Conservation (phyloP, 2,888 invertebrate species). For the Scaeva pyrastri region DNA sequence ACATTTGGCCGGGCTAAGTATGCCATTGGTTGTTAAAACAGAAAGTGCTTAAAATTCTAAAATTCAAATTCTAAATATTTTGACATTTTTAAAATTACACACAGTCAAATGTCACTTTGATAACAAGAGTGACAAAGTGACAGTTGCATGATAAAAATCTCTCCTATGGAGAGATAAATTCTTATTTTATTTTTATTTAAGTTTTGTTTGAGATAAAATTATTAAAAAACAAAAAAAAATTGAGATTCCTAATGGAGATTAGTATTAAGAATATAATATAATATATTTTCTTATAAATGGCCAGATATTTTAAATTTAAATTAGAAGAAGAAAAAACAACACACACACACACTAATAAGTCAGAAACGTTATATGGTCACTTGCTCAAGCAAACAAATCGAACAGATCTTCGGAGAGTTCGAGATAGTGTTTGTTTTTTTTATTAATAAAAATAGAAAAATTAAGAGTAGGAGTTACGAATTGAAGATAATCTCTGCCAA, state of each 20-base stretch:
- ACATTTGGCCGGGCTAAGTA: constrained; percentile 77
- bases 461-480: constrained; percentile 45
- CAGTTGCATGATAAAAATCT: constrained; percentile 58
- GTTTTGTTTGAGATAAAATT: constrained; percentile 46
- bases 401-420: constrained; percentile 32
- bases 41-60: constrained; percentile 82
- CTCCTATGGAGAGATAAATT: constrained; percentile 70
- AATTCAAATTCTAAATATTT: constrained; percentile 12
- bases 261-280: constrained; percentile 60
- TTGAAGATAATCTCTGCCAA: constrained; percentile 81
- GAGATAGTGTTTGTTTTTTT: constrained; percentile 25
- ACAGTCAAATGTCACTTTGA: constrained; percentile 50
- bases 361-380: constrained; percentile 66
- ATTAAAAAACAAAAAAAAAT: background rate
- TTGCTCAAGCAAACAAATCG: constrained; percentile 41
- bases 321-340: constrained; percentile 6
- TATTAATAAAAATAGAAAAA: constrained; percentile 7
- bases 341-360: constrained; percentile 43
- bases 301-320: constrained; percentile 58
- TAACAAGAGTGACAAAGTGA: constrained; percentile 22
- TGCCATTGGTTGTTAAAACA: constrained; percentile 84
- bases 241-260: constrained; percentile 72
- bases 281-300: constrained; percentile 56
- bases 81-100: constrained; percentile 37
- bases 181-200: constrained; percentile 17